These are phyloP conservation scores for Phylloscopus trochilus DNA, from an alignment of 2,113 vertebrate species.

Conservation along the genomic window DNA sequence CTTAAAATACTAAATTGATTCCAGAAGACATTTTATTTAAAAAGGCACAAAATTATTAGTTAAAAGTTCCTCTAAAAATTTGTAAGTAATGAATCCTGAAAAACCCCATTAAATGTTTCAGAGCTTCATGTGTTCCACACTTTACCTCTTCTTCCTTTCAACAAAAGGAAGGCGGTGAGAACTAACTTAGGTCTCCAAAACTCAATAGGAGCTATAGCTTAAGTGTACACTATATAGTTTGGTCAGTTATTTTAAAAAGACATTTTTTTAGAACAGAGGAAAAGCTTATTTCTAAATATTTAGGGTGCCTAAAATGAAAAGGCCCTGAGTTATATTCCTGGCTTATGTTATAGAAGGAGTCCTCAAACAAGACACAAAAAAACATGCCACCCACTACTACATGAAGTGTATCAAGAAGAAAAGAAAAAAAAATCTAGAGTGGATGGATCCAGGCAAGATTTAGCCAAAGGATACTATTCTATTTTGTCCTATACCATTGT, in stretches of 20 bases:
- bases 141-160: not conserved
- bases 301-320: not conserved
- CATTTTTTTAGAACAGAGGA: not conserved
- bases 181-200: not conserved
- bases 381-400: not conserved
- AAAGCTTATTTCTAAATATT: not conserved
- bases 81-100: not conserved
- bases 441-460: not conserved
- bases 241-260: not conserved
- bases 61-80: not conserved
- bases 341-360: accelerated
- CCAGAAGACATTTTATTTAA: not conserved
- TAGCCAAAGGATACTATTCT: not conserved
- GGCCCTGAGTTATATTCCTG: not conserved
- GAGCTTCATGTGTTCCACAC: accelerated
- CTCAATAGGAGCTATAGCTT: accelerated
- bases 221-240: not conserved
- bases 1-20: not conserved
- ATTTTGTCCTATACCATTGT: not conserved
- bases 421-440: not conserved
- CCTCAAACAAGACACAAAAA: not conserved
- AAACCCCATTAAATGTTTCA: not conserved
- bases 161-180: not conserved
- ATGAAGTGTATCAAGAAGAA: not conserved
- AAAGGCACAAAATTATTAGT: not conserved